Base-by-base conservation (phyloP, 1,140 invertebrate genomes). In the Acromyrmex echinatior region DNA sequence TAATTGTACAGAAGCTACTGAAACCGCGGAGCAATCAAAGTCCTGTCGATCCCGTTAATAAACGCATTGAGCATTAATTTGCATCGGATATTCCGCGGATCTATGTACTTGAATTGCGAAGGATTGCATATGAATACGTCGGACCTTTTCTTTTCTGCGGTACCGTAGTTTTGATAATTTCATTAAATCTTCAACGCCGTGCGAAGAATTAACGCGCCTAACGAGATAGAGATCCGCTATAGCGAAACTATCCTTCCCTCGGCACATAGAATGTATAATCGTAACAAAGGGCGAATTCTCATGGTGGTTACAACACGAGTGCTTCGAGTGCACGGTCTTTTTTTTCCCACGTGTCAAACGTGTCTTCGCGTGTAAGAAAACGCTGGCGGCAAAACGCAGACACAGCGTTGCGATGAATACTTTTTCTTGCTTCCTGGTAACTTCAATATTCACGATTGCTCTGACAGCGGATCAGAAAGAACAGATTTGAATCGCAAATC, bases 271-370 rank as follows among this genome's bases (percentile, higher is more conserved):
- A 82, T 82, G 49, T 51, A 71, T 65, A 68, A 60, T 31, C 49
- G 56, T 58, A 89, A 87, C 86, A 87, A 87, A 90, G 76, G 79
- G 56, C 39, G 63, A 77, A 87, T 91, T 91, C 88, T 88, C 89
- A 90, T 90, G 74, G 74, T 51, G 77, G 60, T 90, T 85, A 63
- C 78, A 65, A 73, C 49, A 21, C 31, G 58, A 80, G 10, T 58
- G 84, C 39, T 0, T 45, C 28, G 28, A 71, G 16, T 25, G 62
- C 65, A 58, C 12, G 35, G 49, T 25, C 71, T 56, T 87, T 88
- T 90, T 86, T 90, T 88, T 91, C 88, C 76, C 89, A 89, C 85
- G 77, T 90, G 31, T 56, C 31, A 56, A 56, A 76, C 77, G 21
- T 25, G 45, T 88, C 79, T 86, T 86, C 81, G 87, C 76, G 76